These are phyloP conservation scores for Tachina grossa DNA, from an alignment of 2,888 invertebrate genomes.

Conservation along the genomic window DNA sequence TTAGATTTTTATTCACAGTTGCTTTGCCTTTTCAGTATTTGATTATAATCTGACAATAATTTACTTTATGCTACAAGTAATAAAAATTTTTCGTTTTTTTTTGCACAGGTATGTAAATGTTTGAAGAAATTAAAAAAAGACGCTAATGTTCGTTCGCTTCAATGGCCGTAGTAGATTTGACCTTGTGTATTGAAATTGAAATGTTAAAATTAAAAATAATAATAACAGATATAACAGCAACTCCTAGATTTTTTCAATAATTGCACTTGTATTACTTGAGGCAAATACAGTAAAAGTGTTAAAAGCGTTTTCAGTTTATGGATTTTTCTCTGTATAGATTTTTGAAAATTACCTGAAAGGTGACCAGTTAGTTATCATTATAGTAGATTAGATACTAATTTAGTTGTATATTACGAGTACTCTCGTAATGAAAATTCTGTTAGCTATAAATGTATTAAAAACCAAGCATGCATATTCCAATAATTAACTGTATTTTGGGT, in stretches of 20 bases:
- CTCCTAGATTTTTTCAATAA: slow-evolving; percentile 34
- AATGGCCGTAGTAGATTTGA: slow-evolving; percentile 31
- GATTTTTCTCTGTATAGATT: slow-evolving; percentile 2
- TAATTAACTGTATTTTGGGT: too few species aligned
- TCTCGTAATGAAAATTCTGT: too few species aligned
- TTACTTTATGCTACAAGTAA: slow-evolving; percentile 35
- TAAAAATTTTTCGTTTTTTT: slow-evolving; percentile 46
- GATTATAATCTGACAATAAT: slow-evolving; percentile 37
- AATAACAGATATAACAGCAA: slow-evolving; percentile 28
- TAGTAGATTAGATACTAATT: too few species aligned
- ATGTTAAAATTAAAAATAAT: slow-evolving; percentile 13
- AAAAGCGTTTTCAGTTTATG: slow-evolving; percentile 57
- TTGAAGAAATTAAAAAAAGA: too few species aligned
- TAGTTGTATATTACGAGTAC: too few species aligned
- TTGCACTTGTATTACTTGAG: slow-evolving; percentile 6
- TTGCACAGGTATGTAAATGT: not conserved
- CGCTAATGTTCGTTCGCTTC: slow-evolving; percentile 3
- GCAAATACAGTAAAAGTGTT: slow-evolving; percentile 21
- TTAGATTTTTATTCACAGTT: slow-evolving; percentile 26
- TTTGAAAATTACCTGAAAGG: not conserved
- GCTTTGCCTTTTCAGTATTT: slow-evolving; percentile 39
- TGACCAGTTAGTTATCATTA: slow-evolving; percentile 31
- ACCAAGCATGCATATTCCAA: too few species aligned
- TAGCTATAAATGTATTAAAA: too few species aligned
- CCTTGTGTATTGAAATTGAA: slow-evolving; percentile 47